Evolutionary conservation across 2,797 vertebrate species (phyloP), one percentile per base, ranked within the genome.

Genomic region (Pangasius sanitwongsei): DNA sequence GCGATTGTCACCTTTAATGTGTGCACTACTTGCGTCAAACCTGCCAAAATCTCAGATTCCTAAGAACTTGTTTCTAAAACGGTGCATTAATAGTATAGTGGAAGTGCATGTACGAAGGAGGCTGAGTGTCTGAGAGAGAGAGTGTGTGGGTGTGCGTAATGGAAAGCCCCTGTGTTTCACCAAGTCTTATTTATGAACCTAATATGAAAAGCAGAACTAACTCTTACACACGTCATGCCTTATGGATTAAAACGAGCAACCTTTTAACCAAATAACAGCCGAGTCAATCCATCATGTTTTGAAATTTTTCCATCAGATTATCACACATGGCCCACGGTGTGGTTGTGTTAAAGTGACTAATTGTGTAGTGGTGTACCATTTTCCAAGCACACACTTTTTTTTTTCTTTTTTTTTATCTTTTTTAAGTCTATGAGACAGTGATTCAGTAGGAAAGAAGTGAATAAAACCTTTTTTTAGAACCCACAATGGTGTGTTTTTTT

Each of bases 121-220:
- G 11, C 48, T 3, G n/a, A 41, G 57, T 80, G 78, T 57, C 78
- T 81, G 18, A 15, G 48, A 25, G 18, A 15, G 48, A 25, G 75
- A 18, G 75, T n/a, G 15, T 6, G 67, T n/a, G 67, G 63, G 83
- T 20, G 55, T n/a, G 9, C 31, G 23, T 74, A 48, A 72, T 57
- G 88, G 88, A 83, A 89, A 89, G 57, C 69, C 88, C 88, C 88
- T 57, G 67, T 15, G 16, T 81, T 74, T 74, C 75, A 86, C 37
- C 78, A 48, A 28, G 53, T 34, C 72, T 44, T 80, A 48, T 63
- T 77, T 61, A 81, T 50, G 63, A 86, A n/a, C 13, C 7, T 61
- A 89, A 89, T 61, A 59, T 72, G 75, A 70, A 86, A 85, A 80
- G 75, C 83, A 86, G 84, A 89, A 89, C 67, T 34, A 8, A 50